Percentiles rank a stretch among this genome's conserved stretches.
Conservation (phyloP, 2,797 vertebrate species). For the Hafferia zeledoni region DNA sequence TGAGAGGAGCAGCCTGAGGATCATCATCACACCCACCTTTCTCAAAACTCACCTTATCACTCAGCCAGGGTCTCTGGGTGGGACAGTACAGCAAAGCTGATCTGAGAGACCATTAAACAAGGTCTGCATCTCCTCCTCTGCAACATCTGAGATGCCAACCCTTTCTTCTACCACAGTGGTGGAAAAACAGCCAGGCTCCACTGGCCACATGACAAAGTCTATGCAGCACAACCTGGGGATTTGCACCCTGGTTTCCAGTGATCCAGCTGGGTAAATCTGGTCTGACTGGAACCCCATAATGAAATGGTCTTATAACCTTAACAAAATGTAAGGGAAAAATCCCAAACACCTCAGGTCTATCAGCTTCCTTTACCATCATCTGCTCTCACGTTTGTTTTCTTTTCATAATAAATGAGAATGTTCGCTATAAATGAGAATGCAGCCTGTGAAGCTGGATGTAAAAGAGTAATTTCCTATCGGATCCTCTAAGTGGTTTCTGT, state of each 20-base stretch:
- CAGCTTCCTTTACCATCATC: background rate
- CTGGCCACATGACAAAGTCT: background rate
- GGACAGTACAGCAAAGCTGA: background rate
- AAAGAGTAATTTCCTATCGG: background rate
- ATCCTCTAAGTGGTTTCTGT: background rate
- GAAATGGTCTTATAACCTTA: background rate
- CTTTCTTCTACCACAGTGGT: background rate
- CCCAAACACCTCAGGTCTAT: background rate
- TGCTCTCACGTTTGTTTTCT: background rate
- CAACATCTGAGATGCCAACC: rapidly evolving
- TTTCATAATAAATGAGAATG: background rate
- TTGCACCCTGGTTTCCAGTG: background rate
- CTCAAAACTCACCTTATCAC: background rate
- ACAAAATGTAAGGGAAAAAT: background rate
- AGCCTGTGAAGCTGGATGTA: background rate
- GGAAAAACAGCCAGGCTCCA: background rate
- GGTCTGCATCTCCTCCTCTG: background rate
- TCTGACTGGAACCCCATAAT: background rate
- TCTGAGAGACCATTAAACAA: background rate
- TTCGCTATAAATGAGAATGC: background rate
- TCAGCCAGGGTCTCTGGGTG: background rate
- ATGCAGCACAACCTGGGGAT: background rate
- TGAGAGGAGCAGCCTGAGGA: background rate
- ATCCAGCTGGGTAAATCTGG: background rate
- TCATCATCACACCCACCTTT: background rate